A percentile compares a stretch with the other conserved stretches of the same genome.
These are phyloP conservation scores for Tadarida brasiliensis DNA, from an alignment of 2,797 vertebrate genomes.

Conservation along the genomic window DNA sequence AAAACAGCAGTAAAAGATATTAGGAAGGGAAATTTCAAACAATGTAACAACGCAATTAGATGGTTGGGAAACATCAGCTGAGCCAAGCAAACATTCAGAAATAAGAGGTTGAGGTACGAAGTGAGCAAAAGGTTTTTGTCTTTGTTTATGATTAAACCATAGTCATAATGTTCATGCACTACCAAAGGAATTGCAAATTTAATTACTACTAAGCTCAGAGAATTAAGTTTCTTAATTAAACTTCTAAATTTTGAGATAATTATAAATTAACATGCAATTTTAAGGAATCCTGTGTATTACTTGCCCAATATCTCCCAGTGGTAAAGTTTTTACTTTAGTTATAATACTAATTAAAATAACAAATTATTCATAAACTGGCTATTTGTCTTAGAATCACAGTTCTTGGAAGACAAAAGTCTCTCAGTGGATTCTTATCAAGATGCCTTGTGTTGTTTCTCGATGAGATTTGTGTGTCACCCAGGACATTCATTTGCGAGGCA, in stretches of 20 bases:
- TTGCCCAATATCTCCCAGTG: not conserved
- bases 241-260: conserved; percentile 10
- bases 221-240: conserved; percentile 28
- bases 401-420: not conserved
- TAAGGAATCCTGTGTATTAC: not conserved
- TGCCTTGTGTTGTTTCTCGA: not conserved
- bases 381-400: not conserved
- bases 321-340: not conserved
- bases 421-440: not conserved
- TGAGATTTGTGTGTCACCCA: not conserved
- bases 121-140: not conserved
- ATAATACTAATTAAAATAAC: not conserved
- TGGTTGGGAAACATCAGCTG: not conserved
- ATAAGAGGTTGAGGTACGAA: not conserved
- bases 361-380: not conserved
- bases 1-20: not conserved
- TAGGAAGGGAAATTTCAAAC: not conserved
- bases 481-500: not conserved
- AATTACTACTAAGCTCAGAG: not conserved
- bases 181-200: not conserved
- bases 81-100: not conserved
- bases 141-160: conserved; percentile 21
- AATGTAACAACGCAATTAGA: not conserved
- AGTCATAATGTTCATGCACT: not conserved
- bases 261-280: conserved; percentile 5